Evolutionary conservation across 2,888 invertebrate genomes (phyloP).

Genomic region (Caenorhabditis uteleia): DNA sequence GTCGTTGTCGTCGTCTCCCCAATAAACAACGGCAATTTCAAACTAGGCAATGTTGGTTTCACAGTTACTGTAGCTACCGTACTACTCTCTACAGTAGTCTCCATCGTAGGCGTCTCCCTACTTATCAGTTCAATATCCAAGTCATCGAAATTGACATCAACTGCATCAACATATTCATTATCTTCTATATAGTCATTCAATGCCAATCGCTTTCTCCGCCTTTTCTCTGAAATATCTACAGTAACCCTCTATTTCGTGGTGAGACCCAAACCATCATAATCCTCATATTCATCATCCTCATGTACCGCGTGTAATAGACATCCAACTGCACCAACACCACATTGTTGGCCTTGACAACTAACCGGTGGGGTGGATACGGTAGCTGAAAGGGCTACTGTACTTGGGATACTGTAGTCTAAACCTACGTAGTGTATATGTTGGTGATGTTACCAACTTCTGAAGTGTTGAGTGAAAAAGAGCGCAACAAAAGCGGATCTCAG

Average conservation of each 20-base stretch:
- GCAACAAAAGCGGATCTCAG: constrained; percentile 44
- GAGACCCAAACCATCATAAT: constrained; percentile 44
- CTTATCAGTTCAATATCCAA: constrained; percentile 33
- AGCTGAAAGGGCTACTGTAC: constrained; percentile 23
- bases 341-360: constrained; percentile 36
- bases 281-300: constrained; percentile 26
- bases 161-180: constrained; percentile 40
- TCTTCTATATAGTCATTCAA: constrained; percentile 37
- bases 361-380: constrained; percentile 35
- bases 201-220: constrained; percentile 15
- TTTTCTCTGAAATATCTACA: constrained; percentile 30
- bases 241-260: not conserved
- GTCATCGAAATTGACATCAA: constrained; percentile 43
- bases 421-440: constrained; percentile 39
- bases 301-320: constrained; percentile 42
- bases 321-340: constrained; percentile 47
- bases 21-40: constrained; percentile 32
- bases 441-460: constrained; percentile 41
- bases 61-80: constrained; percentile 3
- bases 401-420: not conserved
- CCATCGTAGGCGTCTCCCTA: constrained; percentile 15
- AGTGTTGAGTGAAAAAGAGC: constrained; percentile 51
- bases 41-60: constrained; percentile 28
- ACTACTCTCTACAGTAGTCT: constrained; percentile 5
- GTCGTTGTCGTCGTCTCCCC: constrained; percentile 11